Conservation (phyloP, 2,888 invertebrate genomes). For the Athetis lepigone region DNA sequence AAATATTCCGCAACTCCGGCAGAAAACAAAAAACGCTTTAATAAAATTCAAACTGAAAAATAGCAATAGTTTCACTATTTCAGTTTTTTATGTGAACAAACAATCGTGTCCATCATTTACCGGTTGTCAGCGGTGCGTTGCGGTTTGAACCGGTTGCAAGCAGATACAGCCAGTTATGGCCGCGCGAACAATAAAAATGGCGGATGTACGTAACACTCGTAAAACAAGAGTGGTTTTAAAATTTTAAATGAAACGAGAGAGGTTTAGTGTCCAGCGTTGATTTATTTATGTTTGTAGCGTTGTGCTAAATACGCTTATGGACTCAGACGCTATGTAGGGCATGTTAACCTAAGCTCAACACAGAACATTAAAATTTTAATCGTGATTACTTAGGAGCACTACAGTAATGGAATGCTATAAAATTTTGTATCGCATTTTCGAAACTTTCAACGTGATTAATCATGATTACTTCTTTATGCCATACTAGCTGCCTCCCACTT, state of each 20-base stretch:
- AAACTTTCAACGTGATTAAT: too few relatives aligned
- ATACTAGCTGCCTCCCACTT: background rate
- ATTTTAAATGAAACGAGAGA: conserved; percentile 58
- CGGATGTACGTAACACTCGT: conserved; percentile 64
- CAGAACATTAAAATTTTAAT: background rate
- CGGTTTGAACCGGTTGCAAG: conserved; percentile 44
- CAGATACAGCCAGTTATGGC: conserved; percentile 51
- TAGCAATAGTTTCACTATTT: too few relatives aligned
- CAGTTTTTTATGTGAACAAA: background rate
- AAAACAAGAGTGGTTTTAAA: conserved; percentile 65
- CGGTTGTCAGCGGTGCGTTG: conserved; percentile 5
- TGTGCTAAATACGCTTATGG: conserved; percentile 1
- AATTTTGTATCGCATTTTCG: too few relatives aligned
- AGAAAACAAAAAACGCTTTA: too few relatives aligned
- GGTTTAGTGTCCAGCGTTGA: conserved; percentile 45
- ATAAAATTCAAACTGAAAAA: conserved; percentile 6
- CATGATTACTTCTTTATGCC: too few relatives aligned
- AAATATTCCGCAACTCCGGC: too few relatives aligned
- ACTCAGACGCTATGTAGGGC: background rate
- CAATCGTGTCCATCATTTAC: conserved; percentile 20
- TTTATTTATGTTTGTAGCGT: conserved; percentile 35
- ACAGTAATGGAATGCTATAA: too few relatives aligned
- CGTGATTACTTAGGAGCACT: too few relatives aligned
- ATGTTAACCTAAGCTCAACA: background rate
- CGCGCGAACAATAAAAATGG: conserved; percentile 59